phyloP scores from a whole-genome alignment of 1,140 invertebrate species.

The Aricia agestis region DNA sequence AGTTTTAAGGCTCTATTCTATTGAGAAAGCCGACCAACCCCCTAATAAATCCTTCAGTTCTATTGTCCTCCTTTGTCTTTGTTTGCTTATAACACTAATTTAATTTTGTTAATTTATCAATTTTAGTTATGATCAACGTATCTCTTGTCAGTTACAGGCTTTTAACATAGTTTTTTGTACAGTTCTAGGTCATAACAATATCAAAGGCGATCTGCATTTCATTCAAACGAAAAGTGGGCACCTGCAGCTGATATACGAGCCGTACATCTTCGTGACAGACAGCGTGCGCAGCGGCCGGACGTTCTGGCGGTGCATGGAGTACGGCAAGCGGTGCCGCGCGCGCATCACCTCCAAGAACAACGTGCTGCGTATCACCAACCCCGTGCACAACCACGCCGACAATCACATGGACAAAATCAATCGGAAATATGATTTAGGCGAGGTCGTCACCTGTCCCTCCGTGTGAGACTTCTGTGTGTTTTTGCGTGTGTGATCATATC shows the following conservation, averaged over 20 bases:
- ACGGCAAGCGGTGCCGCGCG: conserved; percentile 62
- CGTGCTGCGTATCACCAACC: conserved; percentile 58
- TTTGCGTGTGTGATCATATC: conserved; percentile 30
- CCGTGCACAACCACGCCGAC: conserved; percentile 59
- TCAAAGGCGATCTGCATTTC: conserved; percentile 64
- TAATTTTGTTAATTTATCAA: too few relatives aligned
- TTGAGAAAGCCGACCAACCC: too few relatives aligned
- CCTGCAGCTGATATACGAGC: conserved; percentile 64
- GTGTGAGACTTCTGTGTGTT: conserved; percentile 37
- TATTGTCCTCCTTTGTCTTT: too few relatives aligned
- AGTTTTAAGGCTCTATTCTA: too few relatives aligned
- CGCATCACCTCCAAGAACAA: conserved; percentile 70
- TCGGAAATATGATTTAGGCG: conserved; percentile 61
- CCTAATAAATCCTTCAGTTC: too few relatives aligned
- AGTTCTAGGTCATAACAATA: conserved; percentile 54
- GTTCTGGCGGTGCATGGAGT: conserved; percentile 70
- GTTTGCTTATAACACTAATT: too few relatives aligned
- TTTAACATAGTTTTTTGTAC: conserved; percentile 19
- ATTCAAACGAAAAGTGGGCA: conserved; percentile 70
- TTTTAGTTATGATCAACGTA: too few relatives aligned
- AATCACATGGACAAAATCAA: conserved; percentile 63
- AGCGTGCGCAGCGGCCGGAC: conserved; percentile 67
- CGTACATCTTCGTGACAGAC: conserved; percentile 69
- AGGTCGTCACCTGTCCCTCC: conserved; percentile 63
- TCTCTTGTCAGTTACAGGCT: too few relatives aligned